These are phyloP conservation scores for Drosophila nannoptera DNA, from an alignment of 1,140 invertebrate genomes.

Conservation along the genomic window DNA sequence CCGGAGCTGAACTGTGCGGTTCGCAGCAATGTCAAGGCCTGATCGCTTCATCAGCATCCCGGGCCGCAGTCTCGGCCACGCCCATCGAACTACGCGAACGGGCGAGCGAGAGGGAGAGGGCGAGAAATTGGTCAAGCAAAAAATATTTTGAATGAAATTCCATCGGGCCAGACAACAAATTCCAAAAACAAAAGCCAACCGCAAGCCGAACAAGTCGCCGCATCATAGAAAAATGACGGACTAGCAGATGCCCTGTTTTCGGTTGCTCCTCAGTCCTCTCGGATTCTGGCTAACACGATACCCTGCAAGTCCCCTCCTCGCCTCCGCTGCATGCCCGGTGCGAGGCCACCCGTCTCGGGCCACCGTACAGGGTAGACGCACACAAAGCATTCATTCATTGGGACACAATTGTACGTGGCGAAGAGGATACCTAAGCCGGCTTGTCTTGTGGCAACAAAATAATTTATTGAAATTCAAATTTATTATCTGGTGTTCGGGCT, in stretches of 20 bases:
- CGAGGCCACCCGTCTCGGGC: too few relatives aligned
- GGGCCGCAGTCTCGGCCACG: not conserved
- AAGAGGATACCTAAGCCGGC: conserved; percentile 42
- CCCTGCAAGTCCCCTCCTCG: too few relatives aligned
- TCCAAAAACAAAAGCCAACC: conserved; percentile 1
- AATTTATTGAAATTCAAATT: conserved; percentile 78
- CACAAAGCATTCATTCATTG: conserved; percentile 29
- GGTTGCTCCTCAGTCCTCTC: too few relatives aligned
- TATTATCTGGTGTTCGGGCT: conserved; percentile 58
- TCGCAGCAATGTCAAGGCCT: conserved; percentile 68
- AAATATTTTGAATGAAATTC: conserved; percentile 71
- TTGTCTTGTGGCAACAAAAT: conserved; percentile 72
- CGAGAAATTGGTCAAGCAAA: conserved; percentile 64
- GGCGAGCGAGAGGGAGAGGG: conserved; percentile 17
- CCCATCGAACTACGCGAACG: conserved; percentile 23
- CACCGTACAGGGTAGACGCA: conserved; percentile 9
- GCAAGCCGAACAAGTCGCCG: conserved; percentile 12
- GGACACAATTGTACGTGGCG: conserved; percentile 33
- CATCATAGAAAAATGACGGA: not conserved
- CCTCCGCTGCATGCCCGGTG: too few relatives aligned
- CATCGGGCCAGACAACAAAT: conserved; percentile 46
- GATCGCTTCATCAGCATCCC: conserved; percentile 61
- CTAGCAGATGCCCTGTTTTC: conserved; percentile 18
- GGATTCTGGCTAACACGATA: too few relatives aligned
- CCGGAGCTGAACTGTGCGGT: not conserved